Evolutionary conservation across 2,888 invertebrate genomes (phyloP).

Genomic region (Drosophila tanythrix): DNA sequence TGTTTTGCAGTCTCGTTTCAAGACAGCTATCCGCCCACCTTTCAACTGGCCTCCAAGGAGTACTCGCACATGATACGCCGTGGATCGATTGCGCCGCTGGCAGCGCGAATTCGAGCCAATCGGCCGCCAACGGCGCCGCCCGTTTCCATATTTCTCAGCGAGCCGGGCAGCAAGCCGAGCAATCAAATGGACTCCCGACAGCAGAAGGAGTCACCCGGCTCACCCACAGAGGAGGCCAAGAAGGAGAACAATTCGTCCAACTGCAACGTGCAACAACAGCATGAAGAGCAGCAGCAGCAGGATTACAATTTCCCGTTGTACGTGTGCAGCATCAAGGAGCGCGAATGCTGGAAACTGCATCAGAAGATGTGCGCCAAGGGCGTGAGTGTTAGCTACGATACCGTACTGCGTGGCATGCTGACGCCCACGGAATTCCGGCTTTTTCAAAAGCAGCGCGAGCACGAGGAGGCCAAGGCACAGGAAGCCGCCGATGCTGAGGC

Average conservation of each 20-base stretch:
- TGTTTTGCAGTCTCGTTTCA: constrained; percentile 84
- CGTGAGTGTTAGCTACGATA: constrained; percentile 89
- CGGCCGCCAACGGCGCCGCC: constrained; percentile 85
- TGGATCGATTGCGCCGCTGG: constrained; percentile 84
- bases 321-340: constrained; percentile 86
- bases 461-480: constrained; percentile 79
- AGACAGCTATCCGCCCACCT: constrained; percentile 83
- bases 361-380: constrained; percentile 89
- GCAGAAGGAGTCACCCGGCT: constrained; percentile 2
- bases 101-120: constrained; percentile 83
- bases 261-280: constrained; percentile 51
- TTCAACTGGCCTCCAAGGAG: constrained; percentile 82
- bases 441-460: constrained; percentile 86
- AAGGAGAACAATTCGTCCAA: constrained; percentile 72
- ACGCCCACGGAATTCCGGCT: constrained; percentile 90
- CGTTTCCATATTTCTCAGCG: constrained; percentile 81
- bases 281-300: constrained; percentile 26
- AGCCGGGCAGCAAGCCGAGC: constrained; percentile 42
- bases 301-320: constrained; percentile 85
- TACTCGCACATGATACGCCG: constrained; percentile 83
- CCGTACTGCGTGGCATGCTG: constrained; percentile 89
- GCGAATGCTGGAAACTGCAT: constrained; percentile 89
- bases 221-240: constrained; percentile 54
- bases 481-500: constrained; percentile 75
- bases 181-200: constrained; percentile 37